Conservation (phyloP, 2,113 vertebrate species). For the Patagioenas fasciata region DNA sequence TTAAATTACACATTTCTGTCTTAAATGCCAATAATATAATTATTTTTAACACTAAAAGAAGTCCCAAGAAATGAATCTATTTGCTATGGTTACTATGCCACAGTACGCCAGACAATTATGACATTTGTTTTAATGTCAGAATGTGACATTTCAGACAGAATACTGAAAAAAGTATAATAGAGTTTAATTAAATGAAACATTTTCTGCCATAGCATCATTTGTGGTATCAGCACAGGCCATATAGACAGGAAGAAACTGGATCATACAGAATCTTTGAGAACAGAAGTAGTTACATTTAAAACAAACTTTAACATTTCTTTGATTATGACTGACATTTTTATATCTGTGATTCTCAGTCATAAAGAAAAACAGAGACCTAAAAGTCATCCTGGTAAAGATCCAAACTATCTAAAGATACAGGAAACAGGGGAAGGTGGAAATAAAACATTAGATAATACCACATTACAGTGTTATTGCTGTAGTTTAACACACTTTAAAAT, state of each 20-base stretch:
- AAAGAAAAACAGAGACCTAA: not conserved
- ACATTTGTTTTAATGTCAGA: constrained; percentile 25
- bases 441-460: not conserved
- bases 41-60: not conserved
- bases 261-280: not conserved
- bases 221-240: not conserved
- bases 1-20: not conserved
- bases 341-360: not conserved
- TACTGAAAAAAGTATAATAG: not conserved
- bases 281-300: not conserved
- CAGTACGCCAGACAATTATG: not conserved
- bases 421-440: not conserved
- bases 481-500: not conserved
- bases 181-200: not conserved
- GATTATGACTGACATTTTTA: not conserved
- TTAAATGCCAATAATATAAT: not conserved
- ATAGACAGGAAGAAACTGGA: not conserved
- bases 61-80: not conserved
- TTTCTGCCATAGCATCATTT: not conserved
- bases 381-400: not conserved
- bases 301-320: not conserved
- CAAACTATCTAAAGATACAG: not conserved
- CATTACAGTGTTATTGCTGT: not conserved
- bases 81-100: constrained; percentile 1
- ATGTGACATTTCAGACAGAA: constrained; percentile 32